Evolutionary conservation across 2,797 vertebrate genomes (phyloP).

Genomic region (Spinus olivaceus): DNA sequence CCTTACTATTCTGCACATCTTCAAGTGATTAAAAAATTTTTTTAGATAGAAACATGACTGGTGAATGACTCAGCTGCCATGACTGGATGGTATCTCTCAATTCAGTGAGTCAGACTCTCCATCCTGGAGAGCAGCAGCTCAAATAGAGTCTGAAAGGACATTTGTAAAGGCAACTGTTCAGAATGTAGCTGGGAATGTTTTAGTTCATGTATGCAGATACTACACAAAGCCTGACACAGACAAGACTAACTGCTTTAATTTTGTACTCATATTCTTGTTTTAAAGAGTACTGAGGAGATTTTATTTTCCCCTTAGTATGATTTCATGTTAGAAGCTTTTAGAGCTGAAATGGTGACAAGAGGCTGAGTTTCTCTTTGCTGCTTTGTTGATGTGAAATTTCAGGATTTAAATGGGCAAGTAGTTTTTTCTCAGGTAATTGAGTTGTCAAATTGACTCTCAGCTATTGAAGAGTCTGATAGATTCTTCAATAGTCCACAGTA

Average conservation of each 20-base stretch:
- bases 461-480: not conserved
- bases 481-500: not conserved
- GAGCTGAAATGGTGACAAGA: not conserved
- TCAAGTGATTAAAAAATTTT: not conserved
- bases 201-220: not conserved
- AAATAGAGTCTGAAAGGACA: not conserved
- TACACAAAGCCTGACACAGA: not conserved
- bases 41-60: not conserved
- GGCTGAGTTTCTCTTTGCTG: not conserved
- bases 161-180: not conserved
- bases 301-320: not conserved
- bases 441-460: not conserved
- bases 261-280: not conserved
- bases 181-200: not conserved
- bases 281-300: not conserved
- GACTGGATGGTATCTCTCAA: not conserved
- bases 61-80: not conserved
- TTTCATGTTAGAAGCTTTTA: not conserved
- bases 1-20: not conserved
- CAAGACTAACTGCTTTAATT: not conserved
- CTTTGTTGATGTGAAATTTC: not conserved
- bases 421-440: not conserved
- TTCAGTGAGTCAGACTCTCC: not conserved
- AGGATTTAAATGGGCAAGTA: not conserved
- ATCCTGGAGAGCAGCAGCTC: not conserved